Base-by-base conservation (phyloP, 1,140 invertebrate genomes). In the Chrysopa pallens region DNA sequence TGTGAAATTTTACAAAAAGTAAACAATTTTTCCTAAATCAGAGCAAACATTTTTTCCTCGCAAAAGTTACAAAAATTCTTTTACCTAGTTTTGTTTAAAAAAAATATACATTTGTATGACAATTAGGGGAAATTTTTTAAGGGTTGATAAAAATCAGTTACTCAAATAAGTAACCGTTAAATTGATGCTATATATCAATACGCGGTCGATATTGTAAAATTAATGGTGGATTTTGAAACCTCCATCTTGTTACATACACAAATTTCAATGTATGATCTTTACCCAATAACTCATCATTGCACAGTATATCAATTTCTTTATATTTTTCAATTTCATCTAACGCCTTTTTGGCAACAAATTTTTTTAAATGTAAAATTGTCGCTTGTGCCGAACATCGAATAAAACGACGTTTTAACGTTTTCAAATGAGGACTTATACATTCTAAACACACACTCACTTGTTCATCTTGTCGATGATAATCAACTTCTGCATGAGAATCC, bases 191-290 rank as follows among this genome's bases (percentile, higher is more conserved):
- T 40, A 61, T 51, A 51, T 61, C 59, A 43, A 61, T 57, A 36
- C 57, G 53, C 15, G 81, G 82, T 57, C 83, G 68, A 66, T 88
- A 91, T 54, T 88, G 83, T 49, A 91, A 64, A 47, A 78, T 74
- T 35, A 91, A 63, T 1, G 87, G 87, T 38, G 85, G 85, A 59
- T 89, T 89, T 52, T 89, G 78, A 67, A 92, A 91, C 66, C 93
- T 77, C 92, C 94, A 98, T 53, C 92, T 72, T 31, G 95, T 98
- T 11, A 98, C 87, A 57, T 87, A 90, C 29, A 98, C 93, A 69
- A 98, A 99, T 66, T 98, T 97, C 42, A 98, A 69, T 29, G 93
- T 98, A 61, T 98, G 95, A 63, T 98, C 94, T 64, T 97, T 97
- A 35, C 94, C 95, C 59, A 98, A 65, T 46, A 98, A 69, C 72